Conservation (phyloP, 2,888 invertebrate species). For the Helicoverpa assulta region DNA sequence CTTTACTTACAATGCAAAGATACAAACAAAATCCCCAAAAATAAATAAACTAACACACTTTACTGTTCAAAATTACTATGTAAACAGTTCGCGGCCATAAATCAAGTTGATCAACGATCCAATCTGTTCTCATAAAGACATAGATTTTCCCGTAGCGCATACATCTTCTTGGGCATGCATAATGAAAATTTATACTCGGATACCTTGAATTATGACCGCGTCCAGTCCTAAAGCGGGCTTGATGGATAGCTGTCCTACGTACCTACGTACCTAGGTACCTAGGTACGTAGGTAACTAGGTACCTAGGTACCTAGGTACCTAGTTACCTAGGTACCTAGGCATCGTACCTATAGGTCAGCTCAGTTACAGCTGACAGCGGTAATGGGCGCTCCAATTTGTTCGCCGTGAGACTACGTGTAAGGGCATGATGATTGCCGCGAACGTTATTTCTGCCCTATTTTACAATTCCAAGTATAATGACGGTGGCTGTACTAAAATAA, state of each 20-base stretch:
- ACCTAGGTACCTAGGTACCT: conserved; percentile 29
- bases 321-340: conserved; percentile 27
- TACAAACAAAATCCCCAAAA: background rate
- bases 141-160: conserved; percentile 50
- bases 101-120: conserved; percentile 43
- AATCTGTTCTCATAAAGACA: conserved; percentile 53
- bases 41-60: background rate
- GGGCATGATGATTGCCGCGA: conserved; percentile 31
- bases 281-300: conserved; percentile 8
- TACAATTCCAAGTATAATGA: conserved; percentile 37
- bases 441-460: conserved; percentile 52
- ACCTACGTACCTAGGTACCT: conserved; percentile 27
- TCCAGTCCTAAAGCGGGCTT: conserved; percentile 47
- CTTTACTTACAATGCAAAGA: background rate
- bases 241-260: conserved; percentile 43
- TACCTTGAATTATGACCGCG: conserved; percentile 52
- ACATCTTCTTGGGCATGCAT: conserved; percentile 49
- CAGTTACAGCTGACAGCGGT: conserved; percentile 33
- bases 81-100: conserved; percentile 17
- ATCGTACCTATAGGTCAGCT: conserved; percentile 56
- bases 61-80: conserved; percentile 2
- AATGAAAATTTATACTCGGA: conserved; percentile 51
- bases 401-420: conserved; percentile 26
- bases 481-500: conserved; percentile 6
- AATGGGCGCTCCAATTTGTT: conserved; percentile 54